phyloP scores from a whole-genome alignment of 2,113 vertebrate genomes.

The Nothoprocta pentlandii region DNA sequence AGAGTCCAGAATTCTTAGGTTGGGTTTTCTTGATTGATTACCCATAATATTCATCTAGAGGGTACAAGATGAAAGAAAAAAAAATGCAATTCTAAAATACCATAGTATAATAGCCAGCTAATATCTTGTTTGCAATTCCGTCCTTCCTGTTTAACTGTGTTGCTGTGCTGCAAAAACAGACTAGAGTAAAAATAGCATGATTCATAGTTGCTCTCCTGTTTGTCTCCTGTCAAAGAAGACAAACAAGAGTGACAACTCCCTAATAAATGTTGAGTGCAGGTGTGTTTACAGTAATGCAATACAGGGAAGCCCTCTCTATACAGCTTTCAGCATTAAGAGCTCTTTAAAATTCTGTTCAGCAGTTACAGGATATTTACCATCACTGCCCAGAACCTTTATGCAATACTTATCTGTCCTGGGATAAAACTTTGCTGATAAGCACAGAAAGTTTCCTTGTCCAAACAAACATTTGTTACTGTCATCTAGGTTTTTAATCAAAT shows the following conservation, averaged over 20 bases:
- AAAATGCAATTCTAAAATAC: background rate
- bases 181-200: constrained; percentile 9
- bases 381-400: background rate
- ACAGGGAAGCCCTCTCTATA: background rate
- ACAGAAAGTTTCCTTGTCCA: background rate
- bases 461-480: background rate
- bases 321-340: background rate
- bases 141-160: constrained; percentile 20
- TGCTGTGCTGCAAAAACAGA: constrained; percentile 14
- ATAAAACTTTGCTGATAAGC: constrained; percentile 29
- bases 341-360: background rate
- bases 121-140: background rate
- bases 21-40: background rate
- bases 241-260: constrained; percentile 14
- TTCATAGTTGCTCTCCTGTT: constrained; percentile 13
- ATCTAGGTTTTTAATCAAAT: background rate
- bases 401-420: background rate
- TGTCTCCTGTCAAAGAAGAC: constrained; percentile 1
- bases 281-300: background rate
- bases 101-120: background rate
- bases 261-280: background rate
- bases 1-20: background rate
- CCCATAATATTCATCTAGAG: background rate
- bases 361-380: background rate
- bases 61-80: background rate